Conservation (phyloP, 2,113 vertebrate species). For the Osmerus mordax region DNA sequence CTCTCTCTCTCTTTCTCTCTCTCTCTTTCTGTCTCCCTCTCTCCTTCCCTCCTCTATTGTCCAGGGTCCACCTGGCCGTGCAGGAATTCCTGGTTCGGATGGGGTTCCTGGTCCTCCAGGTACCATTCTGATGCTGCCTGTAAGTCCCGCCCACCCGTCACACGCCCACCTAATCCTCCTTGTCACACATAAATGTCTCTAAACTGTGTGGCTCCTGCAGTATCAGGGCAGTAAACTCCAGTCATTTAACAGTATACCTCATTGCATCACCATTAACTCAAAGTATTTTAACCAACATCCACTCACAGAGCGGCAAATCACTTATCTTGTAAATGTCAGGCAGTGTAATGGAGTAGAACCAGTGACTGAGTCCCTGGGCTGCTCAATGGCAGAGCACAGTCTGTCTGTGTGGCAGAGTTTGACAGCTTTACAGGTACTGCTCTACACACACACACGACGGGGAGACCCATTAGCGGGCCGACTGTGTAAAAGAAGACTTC, state of each 20-base stretch:
- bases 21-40: background rate
- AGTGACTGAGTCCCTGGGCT: constrained; percentile 47
- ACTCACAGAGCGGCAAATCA: constrained; percentile 60
- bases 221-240: too few species aligned
- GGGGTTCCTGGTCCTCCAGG: constrained; percentile 92
- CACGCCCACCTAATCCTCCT: background rate
- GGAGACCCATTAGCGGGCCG: constrained; percentile 8
- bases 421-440: constrained; percentile 37
- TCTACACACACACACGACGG: constrained; percentile 24
- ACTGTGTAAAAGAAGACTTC: constrained; percentile 37
- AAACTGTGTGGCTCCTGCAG: too few species aligned
- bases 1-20: constrained; percentile 12
- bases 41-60: constrained; percentile 15
- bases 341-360: constrained; percentile 53
- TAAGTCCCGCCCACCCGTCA: constrained; percentile 65
- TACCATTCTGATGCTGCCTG: constrained; percentile 95
- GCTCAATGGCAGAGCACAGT: constrained; percentile 28
- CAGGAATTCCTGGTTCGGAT: constrained; percentile 92
- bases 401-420: constrained; percentile 16
- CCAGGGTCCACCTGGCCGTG: constrained; percentile 89
- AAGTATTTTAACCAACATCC: constrained; percentile 49
- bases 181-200: background rate
- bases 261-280: constrained; percentile 39
- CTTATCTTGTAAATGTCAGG: constrained; percentile 64
- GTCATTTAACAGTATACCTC: constrained; percentile 35